A percentile compares a stretch with the other conserved stretches of the same genome.
These are phyloP conservation scores for Allacma fusca DNA, from an alignment of 2,888 invertebrate genomes.

Conservation along the genomic window DNA sequence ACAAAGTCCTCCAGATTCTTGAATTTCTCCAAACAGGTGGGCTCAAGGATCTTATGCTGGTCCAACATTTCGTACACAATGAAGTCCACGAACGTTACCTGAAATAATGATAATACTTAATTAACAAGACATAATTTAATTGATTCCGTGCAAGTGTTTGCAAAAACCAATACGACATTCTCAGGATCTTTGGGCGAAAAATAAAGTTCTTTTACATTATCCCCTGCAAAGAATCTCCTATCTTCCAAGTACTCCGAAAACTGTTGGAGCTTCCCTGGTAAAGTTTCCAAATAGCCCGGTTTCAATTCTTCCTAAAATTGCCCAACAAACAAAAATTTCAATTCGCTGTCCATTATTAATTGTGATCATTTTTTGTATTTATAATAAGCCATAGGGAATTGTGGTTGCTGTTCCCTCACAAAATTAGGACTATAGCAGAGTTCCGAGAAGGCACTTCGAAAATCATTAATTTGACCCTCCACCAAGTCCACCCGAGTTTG, in stretches of 20 bases:
- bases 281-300: slow-evolving; percentile 63
- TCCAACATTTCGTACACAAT: slow-evolving; percentile 65
- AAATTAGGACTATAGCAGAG: slow-evolving; percentile 64
- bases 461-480: slow-evolving; percentile 65
- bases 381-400: no score
- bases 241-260: slow-evolving; percentile 65
- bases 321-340: no score
- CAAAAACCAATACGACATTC: no score
- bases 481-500: slow-evolving; percentile 64
- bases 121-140: no score
- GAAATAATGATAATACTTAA: slow-evolving; percentile 14
- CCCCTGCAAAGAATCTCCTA: slow-evolving; percentile 64
- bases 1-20: slow-evolving; percentile 64
- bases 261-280: slow-evolving; percentile 62
- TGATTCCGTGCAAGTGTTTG: no score
- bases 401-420: no score
- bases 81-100: slow-evolving; percentile 65
- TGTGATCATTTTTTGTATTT: no score
- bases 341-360: no score
- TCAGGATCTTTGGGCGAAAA: no score
- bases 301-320: slow-evolving; percentile 63
- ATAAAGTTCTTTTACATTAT: slow-evolving; percentile 63
- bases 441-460: slow-evolving; percentile 63
- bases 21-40: slow-evolving; percentile 63
- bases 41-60: slow-evolving; percentile 63